Evolutionary conservation across 2,113 vertebrate species (phyloP).

Genomic region (Lepus europaeus): DNA sequence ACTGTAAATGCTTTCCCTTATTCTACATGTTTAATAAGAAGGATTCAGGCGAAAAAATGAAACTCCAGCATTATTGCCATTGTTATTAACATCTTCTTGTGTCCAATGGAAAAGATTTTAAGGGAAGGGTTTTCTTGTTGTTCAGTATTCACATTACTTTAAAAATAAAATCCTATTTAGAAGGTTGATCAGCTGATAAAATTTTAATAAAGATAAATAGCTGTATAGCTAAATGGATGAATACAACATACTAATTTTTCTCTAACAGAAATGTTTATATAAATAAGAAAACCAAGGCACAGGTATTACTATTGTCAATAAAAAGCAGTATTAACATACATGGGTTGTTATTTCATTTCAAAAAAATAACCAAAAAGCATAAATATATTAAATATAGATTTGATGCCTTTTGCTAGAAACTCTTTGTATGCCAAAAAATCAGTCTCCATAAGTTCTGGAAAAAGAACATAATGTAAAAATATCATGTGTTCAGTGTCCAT

Average conservation of each 20-base stretch:
- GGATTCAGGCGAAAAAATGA: not conserved
- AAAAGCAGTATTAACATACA: slow-evolving; percentile 32
- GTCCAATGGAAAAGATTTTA: not conserved
- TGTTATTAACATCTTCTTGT: not conserved
- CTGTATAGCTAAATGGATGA: not conserved
- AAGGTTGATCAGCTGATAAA: not conserved
- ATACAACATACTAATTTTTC: slow-evolving; percentile 36
- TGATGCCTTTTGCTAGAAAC: not conserved
- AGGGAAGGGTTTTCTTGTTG: not conserved
- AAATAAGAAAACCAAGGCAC: not conserved
- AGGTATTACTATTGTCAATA: not conserved
- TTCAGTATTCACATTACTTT: not conserved
- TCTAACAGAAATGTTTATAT: slow-evolving; percentile 5
- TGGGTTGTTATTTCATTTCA: slow-evolving; percentile 14
- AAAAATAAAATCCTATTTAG: not conserved
- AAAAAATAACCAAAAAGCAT: slow-evolving; percentile 10
- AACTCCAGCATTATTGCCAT: not conserved
- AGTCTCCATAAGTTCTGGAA: not conserved
- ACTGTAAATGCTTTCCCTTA: slow-evolving; percentile 12
- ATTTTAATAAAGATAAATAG: slow-evolving; percentile 53
- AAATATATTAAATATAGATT: not conserved
- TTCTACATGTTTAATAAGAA: not conserved
- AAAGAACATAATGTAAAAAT: slow-evolving; percentile 34
- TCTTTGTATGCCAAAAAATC: not conserved
- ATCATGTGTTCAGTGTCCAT: not conserved